A percentile compares a stretch with the other conserved stretches of the same genome.
These are phyloP conservation scores for Polyommatus icarus DNA, from an alignment of 2,888 invertebrate species.

Conservation along the genomic window DNA sequence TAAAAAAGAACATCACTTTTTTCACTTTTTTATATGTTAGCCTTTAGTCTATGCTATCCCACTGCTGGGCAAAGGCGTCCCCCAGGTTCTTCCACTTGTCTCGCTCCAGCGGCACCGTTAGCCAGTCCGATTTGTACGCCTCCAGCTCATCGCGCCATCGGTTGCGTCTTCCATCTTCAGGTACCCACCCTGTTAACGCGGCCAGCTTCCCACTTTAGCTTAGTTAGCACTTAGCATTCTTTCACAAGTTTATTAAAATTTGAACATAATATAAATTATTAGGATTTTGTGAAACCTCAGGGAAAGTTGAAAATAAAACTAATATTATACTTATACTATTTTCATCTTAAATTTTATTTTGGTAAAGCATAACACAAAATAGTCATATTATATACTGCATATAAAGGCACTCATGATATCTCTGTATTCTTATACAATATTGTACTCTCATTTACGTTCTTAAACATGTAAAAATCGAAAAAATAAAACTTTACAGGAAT, in stretches of 20 bases:
- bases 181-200: no score
- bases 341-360: constrained; percentile 48
- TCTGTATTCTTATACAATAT: constrained; percentile 47
- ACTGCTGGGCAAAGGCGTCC: no score
- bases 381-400: constrained; percentile 50
- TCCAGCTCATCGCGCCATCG: no score
- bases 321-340: constrained; percentile 32
- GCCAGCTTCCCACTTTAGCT: no score
- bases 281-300: not conserved
- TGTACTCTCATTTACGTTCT: constrained; percentile 51
- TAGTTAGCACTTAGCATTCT: no score
- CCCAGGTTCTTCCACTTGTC: no score
- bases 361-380: constrained; percentile 57
- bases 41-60: no score
- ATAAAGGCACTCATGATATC: constrained; percentile 61
- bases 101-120: no score
- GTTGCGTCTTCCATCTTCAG: no score
- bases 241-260: not conserved
- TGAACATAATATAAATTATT: not conserved
- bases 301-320: constrained; percentile 32
- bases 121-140: no score
- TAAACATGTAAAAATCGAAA: constrained; percentile 38
- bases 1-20: no score
- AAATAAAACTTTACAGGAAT: constrained; percentile 51
- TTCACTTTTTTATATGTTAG: no score